These are phyloP conservation scores for Brachylomia viminalis DNA, from an alignment of 2,888 invertebrate genomes.

Conservation along the genomic window DNA sequence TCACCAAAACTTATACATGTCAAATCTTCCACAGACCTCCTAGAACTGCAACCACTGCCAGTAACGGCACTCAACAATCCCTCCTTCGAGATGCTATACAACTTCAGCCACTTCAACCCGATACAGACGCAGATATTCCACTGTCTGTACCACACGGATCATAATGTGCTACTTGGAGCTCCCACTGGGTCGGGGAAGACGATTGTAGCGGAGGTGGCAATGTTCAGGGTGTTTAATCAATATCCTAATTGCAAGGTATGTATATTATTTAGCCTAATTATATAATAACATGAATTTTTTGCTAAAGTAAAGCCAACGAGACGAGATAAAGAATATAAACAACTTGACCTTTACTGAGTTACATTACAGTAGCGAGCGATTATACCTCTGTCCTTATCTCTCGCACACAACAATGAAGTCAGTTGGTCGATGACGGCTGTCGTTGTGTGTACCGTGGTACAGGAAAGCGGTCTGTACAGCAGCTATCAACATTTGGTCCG, in stretches of 20 bases:
- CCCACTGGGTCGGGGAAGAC: constrained; percentile 99
- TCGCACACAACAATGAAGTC: too few species aligned
- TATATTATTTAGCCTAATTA: too few species aligned
- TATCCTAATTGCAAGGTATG: constrained; percentile 94
- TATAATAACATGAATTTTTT: too few species aligned
- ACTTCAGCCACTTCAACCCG: constrained; percentile 98
- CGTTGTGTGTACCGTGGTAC: too few species aligned
- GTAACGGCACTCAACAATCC: constrained; percentile 95
- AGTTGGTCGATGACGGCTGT: too few species aligned
- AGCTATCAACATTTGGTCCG: too few species aligned
- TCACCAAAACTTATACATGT: not conserved
- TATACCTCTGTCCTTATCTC: too few species aligned
- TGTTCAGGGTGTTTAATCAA: constrained; percentile 96
- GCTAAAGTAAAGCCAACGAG: too few species aligned
- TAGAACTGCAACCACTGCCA: constrained; percentile 97
- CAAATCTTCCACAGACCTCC: constrained; percentile 91
- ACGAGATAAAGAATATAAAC: too few species aligned
- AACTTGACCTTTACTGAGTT: too few species aligned
- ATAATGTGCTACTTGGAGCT: constrained; percentile 98
- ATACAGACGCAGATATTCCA: constrained; percentile 99
- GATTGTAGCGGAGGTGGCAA: constrained; percentile 99
- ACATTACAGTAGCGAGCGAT: too few species aligned
- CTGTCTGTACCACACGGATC: constrained; percentile 98
- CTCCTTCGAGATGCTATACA: constrained; percentile 95
- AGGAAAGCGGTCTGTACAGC: too few species aligned